phyloP scores from a whole-genome alignment of 2,888 invertebrate species.

The Cephonodes hylas region DNA sequence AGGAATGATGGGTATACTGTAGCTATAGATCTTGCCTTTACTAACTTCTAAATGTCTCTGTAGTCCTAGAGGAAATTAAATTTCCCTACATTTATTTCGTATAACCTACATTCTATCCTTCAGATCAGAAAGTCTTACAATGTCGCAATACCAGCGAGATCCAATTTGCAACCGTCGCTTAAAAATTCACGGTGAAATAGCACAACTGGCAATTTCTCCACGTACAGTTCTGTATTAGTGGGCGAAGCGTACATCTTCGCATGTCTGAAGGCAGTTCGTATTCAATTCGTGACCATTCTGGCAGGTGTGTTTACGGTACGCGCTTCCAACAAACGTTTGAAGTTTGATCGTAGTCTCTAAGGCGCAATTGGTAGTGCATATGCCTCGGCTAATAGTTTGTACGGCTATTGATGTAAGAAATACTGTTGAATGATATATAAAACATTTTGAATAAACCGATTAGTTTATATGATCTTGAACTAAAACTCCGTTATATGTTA shows the following conservation, averaged over 20 bases:
- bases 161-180: background rate
- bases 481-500: no score
- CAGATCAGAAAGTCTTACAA: background rate
- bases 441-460: no score
- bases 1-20: no score
- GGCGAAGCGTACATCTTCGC: constrained; percentile 39
- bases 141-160: background rate
- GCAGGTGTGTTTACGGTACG: constrained; percentile 62
- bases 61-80: no score
- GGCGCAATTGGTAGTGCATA: background rate
- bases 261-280: constrained; percentile 59
- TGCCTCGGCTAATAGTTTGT: background rate
- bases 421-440: background rate
- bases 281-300: constrained; percentile 68
- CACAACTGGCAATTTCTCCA: background rate
- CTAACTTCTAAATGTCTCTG: no score
- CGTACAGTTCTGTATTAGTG: background rate
- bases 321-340: constrained; percentile 55
- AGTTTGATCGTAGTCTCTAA: constrained; percentile 51
- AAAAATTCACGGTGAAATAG: background rate
- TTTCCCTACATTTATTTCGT: background rate
- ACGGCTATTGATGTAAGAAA: background rate
- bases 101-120: background rate
- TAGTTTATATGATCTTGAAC: background rate
- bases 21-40: no score